Base-by-base conservation (phyloP, 1,140 invertebrate species). In the Protaetia brevitarsis region DNA sequence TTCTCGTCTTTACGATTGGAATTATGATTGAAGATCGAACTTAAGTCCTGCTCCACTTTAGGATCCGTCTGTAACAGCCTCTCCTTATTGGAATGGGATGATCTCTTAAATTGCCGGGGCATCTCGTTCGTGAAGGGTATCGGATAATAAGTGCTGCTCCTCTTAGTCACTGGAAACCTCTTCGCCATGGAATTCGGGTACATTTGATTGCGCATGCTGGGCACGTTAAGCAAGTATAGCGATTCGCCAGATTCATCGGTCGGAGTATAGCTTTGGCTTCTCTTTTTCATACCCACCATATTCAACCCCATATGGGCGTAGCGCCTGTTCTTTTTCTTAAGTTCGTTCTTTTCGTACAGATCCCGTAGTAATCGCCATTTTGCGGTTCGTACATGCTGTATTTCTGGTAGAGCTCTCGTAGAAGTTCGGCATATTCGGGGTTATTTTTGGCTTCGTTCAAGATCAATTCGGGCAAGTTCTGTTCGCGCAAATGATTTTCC, bases 91-190 rank as follows among this genome's bases (percentile, higher is more conserved):
- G n/a, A n/a, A n/a, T n/a, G n/a, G 62, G 68, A 68, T 21, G 64
- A 63, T 65, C 72, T 70, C 37, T 68, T 72, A 59, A 80, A 77
- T 36, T 77, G 72, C 16, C 78, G 71, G 3, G 65, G 70, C 34
- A 70, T 66, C 26, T 73, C 72, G 8, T 64, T 62, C n/a, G 28
- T 30, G 37, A 3, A 27, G 10, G 3, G 36, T 10, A 51, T 65
- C 2, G 71, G 68, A 23, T 75, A 72, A 64, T 72, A 73, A n/a
- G n/a, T n/a, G 72, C 80, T 83, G 67, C 83, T 85, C 26, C 86
- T 78, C 76, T 88, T 88, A 19, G 84, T 78, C 13, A 88, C 84
- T 11, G 85, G 84, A 72, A 87, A 87, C 2, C 85, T 79, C 78
- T 87, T 87, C 13, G 56, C 59, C 36, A 64, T 36, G 19, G 59